Percentiles rank a stretch among this genome's conserved stretches.
Evolutionary conservation across 2,888 invertebrate species (phyloP).

Genomic region (Amblyjoppa fuscipennis): DNA sequence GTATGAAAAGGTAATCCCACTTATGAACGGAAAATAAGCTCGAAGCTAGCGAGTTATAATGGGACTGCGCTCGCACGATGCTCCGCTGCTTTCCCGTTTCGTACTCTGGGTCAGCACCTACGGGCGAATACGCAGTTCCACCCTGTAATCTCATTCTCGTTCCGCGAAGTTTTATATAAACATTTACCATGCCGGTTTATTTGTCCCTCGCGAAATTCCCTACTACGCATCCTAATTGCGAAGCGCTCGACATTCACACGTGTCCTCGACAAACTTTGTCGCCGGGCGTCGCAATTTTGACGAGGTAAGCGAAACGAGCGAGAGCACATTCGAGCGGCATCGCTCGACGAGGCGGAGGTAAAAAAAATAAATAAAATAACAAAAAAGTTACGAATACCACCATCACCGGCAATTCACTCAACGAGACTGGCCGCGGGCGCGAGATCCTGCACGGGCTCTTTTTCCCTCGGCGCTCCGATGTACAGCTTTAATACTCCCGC

Average conservation of each 20-base stretch:
- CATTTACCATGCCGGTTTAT: conserved; percentile 49
- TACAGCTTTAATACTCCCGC: conserved; percentile 61
- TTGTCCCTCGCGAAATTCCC: conserved; percentile 48
- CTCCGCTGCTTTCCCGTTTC: neutral
- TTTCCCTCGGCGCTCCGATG: conserved; percentile 35
- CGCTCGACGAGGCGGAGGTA: conserved; percentile 5
- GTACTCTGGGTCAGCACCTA: conserved; percentile 3
- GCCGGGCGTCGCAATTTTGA: conserved; percentile 51
- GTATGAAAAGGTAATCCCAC: neutral
- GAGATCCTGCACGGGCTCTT: conserved; percentile 27
- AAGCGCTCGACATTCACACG: conserved; percentile 53
- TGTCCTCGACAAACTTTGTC: conserved; percentile 51
- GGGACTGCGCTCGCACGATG: neutral
- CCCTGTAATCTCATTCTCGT: conserved; percentile 11
- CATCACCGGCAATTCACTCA: conserved; percentile 61
- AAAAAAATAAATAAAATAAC: neutral
- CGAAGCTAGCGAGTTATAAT: neutral
- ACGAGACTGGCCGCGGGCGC: conserved; percentile 41
- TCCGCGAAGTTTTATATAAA: conserved; percentile 55
- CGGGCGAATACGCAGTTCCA: neutral
- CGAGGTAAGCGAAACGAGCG: conserved; percentile 49
- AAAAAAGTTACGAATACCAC: conserved; percentile 37
- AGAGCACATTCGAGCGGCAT: conserved; percentile 47
- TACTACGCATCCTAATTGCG: conserved; percentile 39
- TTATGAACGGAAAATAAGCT: conserved; percentile 18